A percentile compares a stretch with the other conserved stretches of the same genome.
Evolutionary conservation across 2,888 invertebrate genomes (phyloP).

Genomic region (Crematogaster levior): DNA sequence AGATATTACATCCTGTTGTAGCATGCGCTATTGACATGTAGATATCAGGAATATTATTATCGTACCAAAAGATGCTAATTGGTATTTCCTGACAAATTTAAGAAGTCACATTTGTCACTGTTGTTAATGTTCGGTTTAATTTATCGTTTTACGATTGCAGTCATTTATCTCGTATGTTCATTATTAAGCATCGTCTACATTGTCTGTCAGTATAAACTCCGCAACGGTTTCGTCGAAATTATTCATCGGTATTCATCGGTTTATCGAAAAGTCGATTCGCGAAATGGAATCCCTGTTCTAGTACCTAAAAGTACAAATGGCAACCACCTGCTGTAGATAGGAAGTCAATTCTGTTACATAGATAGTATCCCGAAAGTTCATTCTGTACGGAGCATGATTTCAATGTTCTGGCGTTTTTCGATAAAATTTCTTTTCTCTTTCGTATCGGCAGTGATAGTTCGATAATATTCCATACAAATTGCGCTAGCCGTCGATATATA

Average conservation of each 20-base stretch:
- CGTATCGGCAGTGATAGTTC: neutral
- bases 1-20: conserved; percentile 15
- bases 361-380: neutral
- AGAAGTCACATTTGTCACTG: neutral
- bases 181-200: neutral
- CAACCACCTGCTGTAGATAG: conserved; percentile 30
- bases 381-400: conserved; percentile 27
- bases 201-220: conserved; percentile 8
- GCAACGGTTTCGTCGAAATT: conserved; percentile 3
- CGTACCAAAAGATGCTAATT: conserved; percentile 7
- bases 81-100: neutral
- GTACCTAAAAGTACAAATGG: conserved; percentile 33
- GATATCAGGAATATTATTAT: conserved; percentile 23
- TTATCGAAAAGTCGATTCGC: conserved; percentile 50
- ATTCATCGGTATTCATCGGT: conserved; percentile 46
- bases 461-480: conserved; percentile 25
- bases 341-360: conserved; percentile 44
- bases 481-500: neutral
- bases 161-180: neutral
- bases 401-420: conserved; percentile 30
- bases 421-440: conserved; percentile 22
- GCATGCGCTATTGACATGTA: conserved; percentile 26
- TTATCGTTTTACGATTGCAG: neutral
- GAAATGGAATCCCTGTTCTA: conserved; percentile 30
- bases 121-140: neutral